phyloP scores from a whole-genome alignment of 2,888 invertebrate species.

The Temnothorax rugatulus region DNA sequence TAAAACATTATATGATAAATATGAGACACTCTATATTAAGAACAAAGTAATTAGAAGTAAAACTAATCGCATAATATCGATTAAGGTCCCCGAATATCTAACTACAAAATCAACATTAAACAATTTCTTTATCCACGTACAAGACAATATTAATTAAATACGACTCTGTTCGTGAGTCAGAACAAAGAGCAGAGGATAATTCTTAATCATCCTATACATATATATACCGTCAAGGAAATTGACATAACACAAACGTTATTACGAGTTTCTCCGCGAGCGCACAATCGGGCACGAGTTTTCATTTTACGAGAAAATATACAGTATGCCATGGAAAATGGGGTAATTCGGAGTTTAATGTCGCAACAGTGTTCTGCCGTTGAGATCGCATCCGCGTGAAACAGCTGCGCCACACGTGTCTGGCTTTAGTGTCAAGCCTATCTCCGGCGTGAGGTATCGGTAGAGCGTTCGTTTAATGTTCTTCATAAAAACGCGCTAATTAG shows the following conservation, averaged over 20 bases:
- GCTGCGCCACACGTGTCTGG: slow-evolving; percentile 16
- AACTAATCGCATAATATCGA: not conserved
- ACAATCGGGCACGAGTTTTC: slow-evolving; percentile 2
- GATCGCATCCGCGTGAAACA: slow-evolving; percentile 16
- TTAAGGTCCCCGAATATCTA: not conserved
- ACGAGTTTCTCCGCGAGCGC: not conserved
- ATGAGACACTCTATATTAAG: not conserved
- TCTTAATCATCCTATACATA: not conserved
- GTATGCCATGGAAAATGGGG: slow-evolving; percentile 14
- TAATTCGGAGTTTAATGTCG: slow-evolving; percentile 10
- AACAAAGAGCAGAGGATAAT: not conserved
- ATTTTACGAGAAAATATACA: slow-evolving; percentile 10
- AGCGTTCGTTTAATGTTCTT: not conserved
- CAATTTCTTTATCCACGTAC: not conserved
- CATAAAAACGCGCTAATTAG: slow-evolving; percentile 24
- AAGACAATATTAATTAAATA: not conserved
- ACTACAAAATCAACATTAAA: not conserved
- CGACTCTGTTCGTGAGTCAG: not conserved
- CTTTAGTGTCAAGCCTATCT: slow-evolving; percentile 14
- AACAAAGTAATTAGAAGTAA: not conserved
- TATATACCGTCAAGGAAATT: not conserved
- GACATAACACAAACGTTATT: not conserved
- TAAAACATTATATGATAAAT: slow-evolving; percentile 8
- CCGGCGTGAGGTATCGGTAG: not conserved
- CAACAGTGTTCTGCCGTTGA: slow-evolving; percentile 8